Conservation (phyloP, 1,140 invertebrate species). For the Lasioglossum baleicum region DNA sequence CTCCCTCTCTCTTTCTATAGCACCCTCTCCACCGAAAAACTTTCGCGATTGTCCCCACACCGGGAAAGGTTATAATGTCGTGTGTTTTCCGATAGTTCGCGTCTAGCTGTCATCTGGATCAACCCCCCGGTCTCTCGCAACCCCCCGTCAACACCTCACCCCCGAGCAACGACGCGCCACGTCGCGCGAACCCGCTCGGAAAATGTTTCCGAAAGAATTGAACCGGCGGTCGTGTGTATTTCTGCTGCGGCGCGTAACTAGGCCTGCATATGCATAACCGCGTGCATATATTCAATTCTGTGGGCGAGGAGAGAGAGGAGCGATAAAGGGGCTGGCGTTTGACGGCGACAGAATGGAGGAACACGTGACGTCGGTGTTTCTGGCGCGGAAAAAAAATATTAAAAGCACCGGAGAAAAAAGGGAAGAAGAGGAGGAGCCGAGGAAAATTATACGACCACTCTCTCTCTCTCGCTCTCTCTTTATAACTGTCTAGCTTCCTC, state of each 20-base stretch:
- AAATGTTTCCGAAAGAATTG: constrained; percentile 46
- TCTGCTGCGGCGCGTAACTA: constrained; percentile 29
- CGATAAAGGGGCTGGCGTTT: constrained; percentile 30
- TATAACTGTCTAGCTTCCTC: no score
- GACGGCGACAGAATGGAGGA: constrained; percentile 21
- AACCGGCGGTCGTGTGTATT: constrained; percentile 33
- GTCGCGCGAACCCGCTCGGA: background rate
- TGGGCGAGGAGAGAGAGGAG: constrained; percentile 45
- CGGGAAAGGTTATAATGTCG: background rate
- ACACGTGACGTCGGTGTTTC: constrained; percentile 21
- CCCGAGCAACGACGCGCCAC: no score
- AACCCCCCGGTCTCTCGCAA: background rate
- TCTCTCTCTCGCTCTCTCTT: no score
- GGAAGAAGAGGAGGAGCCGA: background rate
- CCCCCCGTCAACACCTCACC: no score
- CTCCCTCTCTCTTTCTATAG: background rate
- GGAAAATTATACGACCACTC: constrained; percentile 21
- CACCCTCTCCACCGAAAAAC: background rate
- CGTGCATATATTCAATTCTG: constrained; percentile 50
- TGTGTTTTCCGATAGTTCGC: background rate
- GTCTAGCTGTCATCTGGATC: constrained; percentile 7
- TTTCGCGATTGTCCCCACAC: constrained; percentile 8
- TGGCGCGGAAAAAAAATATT: background rate
- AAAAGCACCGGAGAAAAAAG: background rate
- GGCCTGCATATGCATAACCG: constrained; percentile 44